These are phyloP conservation scores for Ectropis crepuscularia DNA, from an alignment of 2,888 invertebrate genomes.

Conservation along the genomic window DNA sequence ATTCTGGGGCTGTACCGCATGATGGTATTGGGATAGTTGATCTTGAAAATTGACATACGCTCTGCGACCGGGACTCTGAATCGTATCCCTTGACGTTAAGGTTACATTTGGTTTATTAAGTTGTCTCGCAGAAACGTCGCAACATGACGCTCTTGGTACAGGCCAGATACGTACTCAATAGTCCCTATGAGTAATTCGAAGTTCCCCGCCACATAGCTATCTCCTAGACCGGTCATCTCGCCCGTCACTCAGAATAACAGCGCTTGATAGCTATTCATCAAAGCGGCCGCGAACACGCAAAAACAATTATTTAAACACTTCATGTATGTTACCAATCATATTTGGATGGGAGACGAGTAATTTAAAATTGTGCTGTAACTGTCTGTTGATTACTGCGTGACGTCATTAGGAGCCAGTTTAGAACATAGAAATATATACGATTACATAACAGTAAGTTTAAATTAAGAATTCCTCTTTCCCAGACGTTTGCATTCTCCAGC, in stretches of 20 bases:
- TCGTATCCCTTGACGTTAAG: too few relatives aligned
- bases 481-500: too few relatives aligned
- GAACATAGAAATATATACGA: too few relatives aligned
- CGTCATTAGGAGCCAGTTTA: constrained; percentile 3
- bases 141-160: too few relatives aligned
- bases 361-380: constrained; percentile 13
- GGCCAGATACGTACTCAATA: neutral
- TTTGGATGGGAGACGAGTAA: constrained; percentile 14
- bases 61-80: too few relatives aligned
- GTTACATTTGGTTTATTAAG: too few relatives aligned
- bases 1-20: too few relatives aligned
- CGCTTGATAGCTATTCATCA: constrained; percentile 40
- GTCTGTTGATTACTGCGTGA: neutral
- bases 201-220: constrained; percentile 1
- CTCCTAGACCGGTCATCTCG: constrained; percentile 28
- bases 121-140: too few relatives aligned
- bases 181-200: neutral
- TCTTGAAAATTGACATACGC: too few relatives aligned
- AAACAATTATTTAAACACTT: constrained; percentile 32
- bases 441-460: too few relatives aligned
- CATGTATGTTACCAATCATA: constrained; percentile 28
- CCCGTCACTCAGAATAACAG: constrained; percentile 34
- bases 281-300: constrained; percentile 35
- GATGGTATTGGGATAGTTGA: too few relatives aligned
- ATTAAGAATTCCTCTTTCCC: too few relatives aligned